Percentiles rank a stretch among this genome's conserved stretches.
These are phyloP conservation scores for Cantharis lateralis DNA, from an alignment of 2,888 invertebrate genomes.

Conservation along the genomic window DNA sequence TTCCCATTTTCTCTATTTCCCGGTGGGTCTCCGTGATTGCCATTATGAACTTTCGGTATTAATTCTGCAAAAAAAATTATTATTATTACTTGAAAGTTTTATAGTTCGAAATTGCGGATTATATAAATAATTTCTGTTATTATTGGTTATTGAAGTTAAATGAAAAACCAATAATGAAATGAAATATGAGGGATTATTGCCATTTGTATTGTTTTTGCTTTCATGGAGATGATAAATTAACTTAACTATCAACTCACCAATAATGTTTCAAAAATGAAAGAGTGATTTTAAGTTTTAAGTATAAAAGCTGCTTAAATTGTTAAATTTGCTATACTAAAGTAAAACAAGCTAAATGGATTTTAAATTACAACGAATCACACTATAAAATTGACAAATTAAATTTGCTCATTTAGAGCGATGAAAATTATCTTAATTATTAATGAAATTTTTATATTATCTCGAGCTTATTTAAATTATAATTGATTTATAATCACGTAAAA, in stretches of 20 bases:
- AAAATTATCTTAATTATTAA: not conserved
- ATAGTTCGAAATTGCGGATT: not conserved
- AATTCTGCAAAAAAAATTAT: too few relatives aligned
- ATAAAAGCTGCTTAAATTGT: not conserved
- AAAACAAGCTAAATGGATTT: not conserved
- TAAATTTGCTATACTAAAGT: not conserved
- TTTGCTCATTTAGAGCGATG: not conserved
- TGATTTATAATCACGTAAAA: not conserved
- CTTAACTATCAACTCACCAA: not conserved
- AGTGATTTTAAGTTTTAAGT: not conserved
- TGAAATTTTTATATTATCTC: not conserved
- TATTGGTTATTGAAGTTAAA: not conserved
- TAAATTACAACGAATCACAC: not conserved
- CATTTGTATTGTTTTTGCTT: not conserved
- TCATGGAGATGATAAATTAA: not conserved
- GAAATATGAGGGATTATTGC: not conserved
- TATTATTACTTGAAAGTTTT: not conserved
- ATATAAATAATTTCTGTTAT: not conserved
- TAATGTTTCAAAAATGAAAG: not conserved
- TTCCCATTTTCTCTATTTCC: not conserved
- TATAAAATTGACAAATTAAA: not conserved
- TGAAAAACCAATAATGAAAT: not conserved
- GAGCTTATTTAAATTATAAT: not conserved
- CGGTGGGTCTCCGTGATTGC: not conserved
- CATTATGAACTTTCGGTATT: not conserved